phyloP scores from a whole-genome alignment of 1,140 invertebrate genomes.

The Agrilus planipennis region DNA sequence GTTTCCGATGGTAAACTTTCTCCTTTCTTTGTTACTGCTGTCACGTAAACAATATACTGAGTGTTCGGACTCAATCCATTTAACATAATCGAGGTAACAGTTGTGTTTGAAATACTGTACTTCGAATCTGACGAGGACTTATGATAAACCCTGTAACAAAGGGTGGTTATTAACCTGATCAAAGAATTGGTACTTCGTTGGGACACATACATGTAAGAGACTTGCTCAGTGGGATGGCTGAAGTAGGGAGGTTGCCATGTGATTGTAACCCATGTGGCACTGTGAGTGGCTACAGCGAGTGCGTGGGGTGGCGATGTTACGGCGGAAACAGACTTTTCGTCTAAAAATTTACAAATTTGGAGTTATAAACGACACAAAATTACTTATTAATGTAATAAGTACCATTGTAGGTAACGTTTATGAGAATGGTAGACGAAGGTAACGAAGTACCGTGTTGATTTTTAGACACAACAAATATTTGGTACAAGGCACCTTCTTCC shows the following conservation, averaged over 20 bases:
- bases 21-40: conserved; percentile 52
- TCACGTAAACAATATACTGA: conserved; percentile 64
- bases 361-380: background rate
- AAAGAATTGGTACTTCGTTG: background rate
- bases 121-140: conserved; percentile 47
- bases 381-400: conserved; percentile 7
- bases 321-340: conserved; percentile 33
- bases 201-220: conserved; percentile 51
- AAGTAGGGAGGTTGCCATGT: conserved; percentile 71
- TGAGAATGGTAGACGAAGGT: conserved; percentile 62
- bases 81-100: conserved; percentile 55
- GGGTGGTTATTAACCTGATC: background rate
- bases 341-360: conserved; percentile 10
- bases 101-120: conserved; percentile 47
- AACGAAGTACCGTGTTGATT: conserved; percentile 63
- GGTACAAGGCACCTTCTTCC: conserved; percentile 52
- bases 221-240: conserved; percentile 59
- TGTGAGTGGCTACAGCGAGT: conserved; percentile 58
- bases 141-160: conserved; percentile 46
- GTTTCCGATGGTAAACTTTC: conserved; percentile 64
- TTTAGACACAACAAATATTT: conserved; percentile 61
- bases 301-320: conserved; percentile 68
- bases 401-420: conserved; percentile 50
- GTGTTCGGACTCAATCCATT: conserved; percentile 59
- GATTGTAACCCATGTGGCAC: conserved; percentile 64